These are phyloP conservation scores for Plectropomus leopardus DNA, from an alignment of 2,113 vertebrate genomes.

Conservation along the genomic window DNA sequence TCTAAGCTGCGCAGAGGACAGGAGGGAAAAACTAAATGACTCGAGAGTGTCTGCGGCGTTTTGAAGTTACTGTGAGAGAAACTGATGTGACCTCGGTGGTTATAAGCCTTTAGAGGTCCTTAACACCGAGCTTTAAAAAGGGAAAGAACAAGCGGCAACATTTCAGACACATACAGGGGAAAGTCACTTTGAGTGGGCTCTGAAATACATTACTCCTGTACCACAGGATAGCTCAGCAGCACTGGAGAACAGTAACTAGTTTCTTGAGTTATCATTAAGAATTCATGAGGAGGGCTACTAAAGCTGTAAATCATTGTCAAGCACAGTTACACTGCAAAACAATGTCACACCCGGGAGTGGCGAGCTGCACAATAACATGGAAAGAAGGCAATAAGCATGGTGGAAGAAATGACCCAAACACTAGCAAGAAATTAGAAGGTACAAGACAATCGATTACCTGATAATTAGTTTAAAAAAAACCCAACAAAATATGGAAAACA, in stretches of 20 bases:
- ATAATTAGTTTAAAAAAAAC: too few relatives aligned
- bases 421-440: too few relatives aligned
- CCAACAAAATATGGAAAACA: too few relatives aligned
- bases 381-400: too few relatives aligned
- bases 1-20: conserved; percentile 18
- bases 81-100: neutral
- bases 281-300: neutral
- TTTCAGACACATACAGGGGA: conserved; percentile 9
- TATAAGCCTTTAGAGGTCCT: conserved; percentile 1
- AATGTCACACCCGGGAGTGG: conserved; percentile 2
- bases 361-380: neutral
- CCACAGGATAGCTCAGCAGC: neutral
- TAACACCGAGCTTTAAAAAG: neutral
- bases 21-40: neutral
- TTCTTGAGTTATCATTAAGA: conserved; percentile 1
- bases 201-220: conserved; percentile 4
- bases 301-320: conserved; percentile 47
- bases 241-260: conserved; percentile 58
- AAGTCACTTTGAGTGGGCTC: conserved; percentile 20
- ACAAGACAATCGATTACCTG: too few relatives aligned
- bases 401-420: too few relatives aligned
- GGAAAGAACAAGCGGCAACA: neutral
- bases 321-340: conserved; percentile 14
- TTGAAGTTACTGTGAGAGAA: conserved; percentile 23
- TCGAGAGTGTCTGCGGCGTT: neutral